Conservation (phyloP, 2,113 vertebrate species). For the Pygathrix nemaeus region DNA sequence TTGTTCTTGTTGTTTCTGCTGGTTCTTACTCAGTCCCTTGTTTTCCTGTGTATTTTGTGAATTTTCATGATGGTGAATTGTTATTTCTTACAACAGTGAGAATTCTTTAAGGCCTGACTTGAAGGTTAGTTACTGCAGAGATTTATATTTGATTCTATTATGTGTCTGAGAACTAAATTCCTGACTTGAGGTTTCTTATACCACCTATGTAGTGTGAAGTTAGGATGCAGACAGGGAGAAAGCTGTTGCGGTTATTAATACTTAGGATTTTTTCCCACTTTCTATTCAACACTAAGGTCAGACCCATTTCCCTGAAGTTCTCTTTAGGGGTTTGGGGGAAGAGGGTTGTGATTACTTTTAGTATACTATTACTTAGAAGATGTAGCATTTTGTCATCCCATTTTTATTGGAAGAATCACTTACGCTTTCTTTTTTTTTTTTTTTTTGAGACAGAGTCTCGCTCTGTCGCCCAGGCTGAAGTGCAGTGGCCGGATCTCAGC, state of each 20-base stretch:
- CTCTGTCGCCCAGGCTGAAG: too few species aligned
- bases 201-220: background rate
- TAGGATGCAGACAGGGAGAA: background rate
- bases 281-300: background rate
- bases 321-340: background rate
- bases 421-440: too few species aligned
- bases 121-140: background rate
- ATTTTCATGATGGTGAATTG: background rate
- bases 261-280: background rate
- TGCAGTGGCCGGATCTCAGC: too few species aligned
- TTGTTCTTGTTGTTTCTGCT: background rate
- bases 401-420: too few species aligned
- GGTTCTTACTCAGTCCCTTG: too few species aligned
- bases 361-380: too few species aligned
- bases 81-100: background rate
- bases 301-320: background rate
- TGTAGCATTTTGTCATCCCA: too few species aligned
- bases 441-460: too few species aligned
- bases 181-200: background rate
- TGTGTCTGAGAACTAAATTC: background rate
- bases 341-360: too few species aligned
- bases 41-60: too few species aligned
- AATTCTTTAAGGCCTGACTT: background rate
- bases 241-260: background rate
- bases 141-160: background rate